phyloP scores from a whole-genome alignment of 2,888 invertebrate species.

The Schizotus pectinicornis region DNA sequence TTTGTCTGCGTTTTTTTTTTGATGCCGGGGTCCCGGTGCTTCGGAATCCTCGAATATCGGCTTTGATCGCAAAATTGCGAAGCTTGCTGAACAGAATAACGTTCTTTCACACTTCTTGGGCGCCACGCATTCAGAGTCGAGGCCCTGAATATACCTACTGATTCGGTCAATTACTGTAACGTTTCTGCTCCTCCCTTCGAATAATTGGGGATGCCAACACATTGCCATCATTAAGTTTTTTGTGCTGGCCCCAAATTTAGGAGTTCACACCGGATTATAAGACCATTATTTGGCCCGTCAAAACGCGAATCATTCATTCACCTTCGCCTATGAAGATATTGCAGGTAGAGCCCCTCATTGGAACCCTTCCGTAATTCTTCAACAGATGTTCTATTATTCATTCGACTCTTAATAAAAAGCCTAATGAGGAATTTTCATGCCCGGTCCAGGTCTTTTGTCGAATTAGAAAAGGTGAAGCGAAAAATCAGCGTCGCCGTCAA shows the following conservation, averaged over 20 bases:
- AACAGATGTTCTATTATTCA: slow-evolving; percentile 7
- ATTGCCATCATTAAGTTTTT: too few species aligned
- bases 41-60: too few species aligned
- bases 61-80: too few species aligned
- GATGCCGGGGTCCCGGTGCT: too few species aligned
- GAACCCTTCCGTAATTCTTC: slow-evolving; percentile 7
- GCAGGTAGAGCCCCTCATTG: background rate
- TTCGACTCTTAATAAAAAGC: slow-evolving; percentile 2
- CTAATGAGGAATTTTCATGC: slow-evolving; percentile 26
- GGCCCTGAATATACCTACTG: too few species aligned
- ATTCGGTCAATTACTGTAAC: too few species aligned
- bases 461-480: slow-evolving; percentile 22
- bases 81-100: too few species aligned
- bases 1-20: too few species aligned
- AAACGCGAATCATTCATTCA: slow-evolving; percentile 2
- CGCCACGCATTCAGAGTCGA: too few species aligned
- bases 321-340: background rate
- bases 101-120: too few species aligned
- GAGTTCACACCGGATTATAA: slow-evolving; percentile 6
- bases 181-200: too few species aligned
- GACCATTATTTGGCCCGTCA: background rate
- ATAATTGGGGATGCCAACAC: too few species aligned
- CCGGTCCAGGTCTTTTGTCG: slow-evolving; percentile 17
- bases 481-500: slow-evolving; percentile 7
- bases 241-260: background rate